Percentiles rank a stretch among this genome's conserved stretches.
phyloP scores from a whole-genome alignment of 2,888 invertebrate species.

The Therioaphis trifolii region DNA sequence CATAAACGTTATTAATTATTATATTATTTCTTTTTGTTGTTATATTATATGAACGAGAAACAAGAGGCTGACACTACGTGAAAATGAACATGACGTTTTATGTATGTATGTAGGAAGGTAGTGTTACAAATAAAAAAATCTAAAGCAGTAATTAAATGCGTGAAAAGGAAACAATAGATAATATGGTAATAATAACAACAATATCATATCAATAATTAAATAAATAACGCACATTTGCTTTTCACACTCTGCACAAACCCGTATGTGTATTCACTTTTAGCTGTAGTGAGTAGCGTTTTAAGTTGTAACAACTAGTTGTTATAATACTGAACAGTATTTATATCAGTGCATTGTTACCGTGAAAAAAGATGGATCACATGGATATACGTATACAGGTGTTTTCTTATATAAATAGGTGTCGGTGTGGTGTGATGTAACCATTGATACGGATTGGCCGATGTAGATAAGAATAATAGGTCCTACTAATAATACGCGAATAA shows the following conservation, averaged over 20 bases:
- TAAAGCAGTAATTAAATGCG: conserved; percentile 24
- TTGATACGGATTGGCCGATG: conserved; percentile 7
- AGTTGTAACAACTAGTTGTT: no score
- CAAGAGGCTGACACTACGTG: conserved; percentile 15
- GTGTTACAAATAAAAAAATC: not conserved
- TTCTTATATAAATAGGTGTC: conserved; percentile 8
- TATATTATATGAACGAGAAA: not conserved
- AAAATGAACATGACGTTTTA: conserved; percentile 11
- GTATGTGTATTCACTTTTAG: not conserved
- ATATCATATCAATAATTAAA: conserved; percentile 40
- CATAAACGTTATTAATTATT: conserved; percentile 8
- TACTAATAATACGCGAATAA: not conserved
- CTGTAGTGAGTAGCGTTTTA: no score
- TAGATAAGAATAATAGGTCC: not conserved
- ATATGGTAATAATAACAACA: conserved; percentile 2
- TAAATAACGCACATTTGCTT: conserved; percentile 13
- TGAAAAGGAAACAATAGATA: conserved; percentile 29
- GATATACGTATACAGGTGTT: conserved; percentile 27
- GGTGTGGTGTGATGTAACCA: not conserved
- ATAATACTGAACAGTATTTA: not conserved
- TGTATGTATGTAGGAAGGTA: not conserved
- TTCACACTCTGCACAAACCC: conserved; percentile 26
- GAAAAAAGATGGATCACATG: conserved; percentile 29
- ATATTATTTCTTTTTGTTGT: conserved; percentile 23
- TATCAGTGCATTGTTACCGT: conserved; percentile 17